A percentile compares a stretch with the other conserved stretches of the same genome.
phyloP scores from a whole-genome alignment of 2,888 invertebrate species.

The Eristalis intricaria region DNA sequence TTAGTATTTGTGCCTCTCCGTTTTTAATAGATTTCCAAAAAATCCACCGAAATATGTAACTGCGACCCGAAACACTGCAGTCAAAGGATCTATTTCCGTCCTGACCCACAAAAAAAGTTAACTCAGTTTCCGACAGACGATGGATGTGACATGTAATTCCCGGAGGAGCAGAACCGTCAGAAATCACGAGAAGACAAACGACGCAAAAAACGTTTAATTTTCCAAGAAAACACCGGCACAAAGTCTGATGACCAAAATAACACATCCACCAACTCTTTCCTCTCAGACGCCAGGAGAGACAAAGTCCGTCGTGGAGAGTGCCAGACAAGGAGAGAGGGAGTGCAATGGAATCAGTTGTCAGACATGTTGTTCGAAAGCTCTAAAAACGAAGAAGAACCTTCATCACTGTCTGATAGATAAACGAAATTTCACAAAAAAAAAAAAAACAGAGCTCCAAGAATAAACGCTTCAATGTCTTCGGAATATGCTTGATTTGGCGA shows the following conservation, averaged over 20 bases:
- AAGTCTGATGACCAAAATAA: not conserved
- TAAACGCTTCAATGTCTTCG: slow-evolving; percentile 49
- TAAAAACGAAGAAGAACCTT: not conserved
- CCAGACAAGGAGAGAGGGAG: too few species aligned
- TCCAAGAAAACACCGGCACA: not conserved
- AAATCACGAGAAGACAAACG: not conserved
- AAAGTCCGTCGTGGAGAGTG: not conserved
- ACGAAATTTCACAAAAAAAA: not conserved
- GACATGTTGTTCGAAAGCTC: not conserved
- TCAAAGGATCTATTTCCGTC: too few species aligned
- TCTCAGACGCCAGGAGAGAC: not conserved
- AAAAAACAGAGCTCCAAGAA: not conserved
- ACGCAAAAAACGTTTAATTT: not conserved
- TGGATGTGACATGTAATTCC: not conserved
- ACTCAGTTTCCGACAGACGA: not conserved
- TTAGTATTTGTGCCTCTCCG: too few species aligned
- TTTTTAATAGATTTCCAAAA: too few species aligned
- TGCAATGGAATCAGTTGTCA: too few species aligned
- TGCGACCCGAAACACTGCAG: too few species aligned
- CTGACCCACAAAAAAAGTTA: not conserved
- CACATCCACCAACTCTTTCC: not conserved
- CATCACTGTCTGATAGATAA: not conserved
- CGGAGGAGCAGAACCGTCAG: not conserved
- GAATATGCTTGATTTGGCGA: slow-evolving; percentile 35
- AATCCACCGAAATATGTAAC: too few species aligned